These are phyloP conservation scores for Idris sp. DNA, from an alignment of 1,140 invertebrate species.

Conservation along the genomic window DNA sequence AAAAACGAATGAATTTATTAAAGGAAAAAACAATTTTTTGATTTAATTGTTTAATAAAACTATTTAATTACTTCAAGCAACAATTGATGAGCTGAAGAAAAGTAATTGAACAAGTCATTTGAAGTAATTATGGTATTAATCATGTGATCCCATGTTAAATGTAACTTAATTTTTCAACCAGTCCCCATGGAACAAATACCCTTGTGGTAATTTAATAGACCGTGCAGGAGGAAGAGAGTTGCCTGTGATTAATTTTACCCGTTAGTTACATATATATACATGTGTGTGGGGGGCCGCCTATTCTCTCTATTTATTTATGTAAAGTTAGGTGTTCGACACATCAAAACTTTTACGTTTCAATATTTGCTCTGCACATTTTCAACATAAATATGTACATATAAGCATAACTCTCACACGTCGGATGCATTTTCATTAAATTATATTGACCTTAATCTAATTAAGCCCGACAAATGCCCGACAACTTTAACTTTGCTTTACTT, in stretches of 20 bases:
- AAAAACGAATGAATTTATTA: too few species aligned
- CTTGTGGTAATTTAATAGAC: constrained; percentile 23
- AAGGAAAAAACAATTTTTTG: too few species aligned
- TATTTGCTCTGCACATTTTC: neutral
- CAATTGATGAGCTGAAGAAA: neutral
- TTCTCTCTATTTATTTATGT: constrained; percentile 13
- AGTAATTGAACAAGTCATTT: constrained; percentile 4
- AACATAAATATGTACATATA: neutral
- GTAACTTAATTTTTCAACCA: neutral
- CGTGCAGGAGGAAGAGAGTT: neutral
- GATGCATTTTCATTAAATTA: too few species aligned
- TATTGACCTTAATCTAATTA: too few species aligned
- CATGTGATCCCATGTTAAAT: neutral
- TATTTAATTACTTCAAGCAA: too few species aligned
- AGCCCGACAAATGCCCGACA: too few species aligned
- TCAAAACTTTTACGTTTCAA: constrained; percentile 8
- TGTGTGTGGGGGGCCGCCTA: too few species aligned
- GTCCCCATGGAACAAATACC: constrained; percentile 7
- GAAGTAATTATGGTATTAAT: constrained; percentile 1
- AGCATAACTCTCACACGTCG: too few species aligned
- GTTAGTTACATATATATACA: neutral
- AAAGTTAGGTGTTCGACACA: constrained; percentile 8
- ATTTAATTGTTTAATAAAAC: too few species aligned
- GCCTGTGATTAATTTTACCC: constrained; percentile 12
- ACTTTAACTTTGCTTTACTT: too few species aligned